Evolutionary conservation across 1,140 invertebrate genomes (phyloP).

Genomic region (Drosophila parabipectinata): DNA sequence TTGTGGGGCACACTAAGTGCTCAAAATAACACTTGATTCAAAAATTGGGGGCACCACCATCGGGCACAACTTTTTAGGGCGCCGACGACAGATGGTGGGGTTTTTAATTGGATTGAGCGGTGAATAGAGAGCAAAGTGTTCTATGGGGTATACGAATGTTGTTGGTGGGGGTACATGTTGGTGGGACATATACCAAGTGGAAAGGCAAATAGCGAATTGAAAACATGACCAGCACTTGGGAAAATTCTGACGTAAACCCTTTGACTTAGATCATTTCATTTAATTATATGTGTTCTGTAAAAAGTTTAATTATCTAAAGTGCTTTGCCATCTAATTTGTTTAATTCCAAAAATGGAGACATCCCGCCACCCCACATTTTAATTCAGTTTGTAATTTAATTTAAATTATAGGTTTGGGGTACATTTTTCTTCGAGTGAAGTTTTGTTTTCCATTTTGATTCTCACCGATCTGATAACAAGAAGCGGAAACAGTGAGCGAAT

Average conservation of each 20-base stretch:
- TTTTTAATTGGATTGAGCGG: constrained; percentile 64
- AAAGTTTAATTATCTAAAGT: too few species aligned
- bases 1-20: constrained; percentile 35
- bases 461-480: constrained; percentile 39
- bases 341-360: too few species aligned
- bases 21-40: constrained; percentile 71
- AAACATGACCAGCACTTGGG: constrained; percentile 11
- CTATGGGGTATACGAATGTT: neutral
- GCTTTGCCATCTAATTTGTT: too few species aligned
- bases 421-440: constrained; percentile 4
- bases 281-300: too few species aligned
- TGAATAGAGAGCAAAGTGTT: constrained; percentile 36
- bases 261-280: neutral
- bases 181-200: constrained; percentile 15
- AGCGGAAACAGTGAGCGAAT: constrained; percentile 62
- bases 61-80: constrained; percentile 42
- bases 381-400: neutral
- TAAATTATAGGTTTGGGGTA: too few species aligned
- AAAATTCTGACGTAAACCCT: constrained; percentile 20
- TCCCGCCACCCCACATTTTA: too few species aligned
- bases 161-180: neutral
- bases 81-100: constrained; percentile 33
- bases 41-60: constrained; percentile 53
- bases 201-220: constrained; percentile 42
- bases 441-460: constrained; percentile 22